Percentiles rank a stretch among this genome's conserved stretches.
Evolutionary conservation across 2,888 invertebrate genomes (phyloP).

Genomic region (Ormyrus nitidulus): DNA sequence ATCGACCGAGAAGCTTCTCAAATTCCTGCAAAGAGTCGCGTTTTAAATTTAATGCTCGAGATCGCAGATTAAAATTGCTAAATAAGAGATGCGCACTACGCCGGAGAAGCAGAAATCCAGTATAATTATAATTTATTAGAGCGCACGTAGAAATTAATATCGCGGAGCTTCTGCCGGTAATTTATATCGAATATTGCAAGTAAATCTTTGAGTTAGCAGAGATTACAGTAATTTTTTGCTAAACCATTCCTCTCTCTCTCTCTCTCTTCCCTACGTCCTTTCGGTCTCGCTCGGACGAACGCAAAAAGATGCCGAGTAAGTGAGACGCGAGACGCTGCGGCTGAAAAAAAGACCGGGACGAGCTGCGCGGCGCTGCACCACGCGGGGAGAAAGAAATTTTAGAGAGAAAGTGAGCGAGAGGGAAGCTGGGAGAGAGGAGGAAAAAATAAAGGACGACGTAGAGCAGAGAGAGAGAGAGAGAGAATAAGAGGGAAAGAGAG

Average conservation of each 20-base stretch:
- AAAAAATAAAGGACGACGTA: not conserved
- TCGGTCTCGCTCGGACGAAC: not conserved
- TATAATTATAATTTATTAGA: too few relatives aligned
- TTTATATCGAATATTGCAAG: too few relatives aligned
- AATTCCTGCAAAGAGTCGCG: too few relatives aligned
- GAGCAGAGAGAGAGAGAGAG: not conserved
- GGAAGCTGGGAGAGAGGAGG: not conserved
- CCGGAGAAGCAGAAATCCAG: too few relatives aligned
- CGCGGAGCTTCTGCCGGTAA: too few relatives aligned
- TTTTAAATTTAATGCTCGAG: too few relatives aligned
- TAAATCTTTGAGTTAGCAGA: not conserved
- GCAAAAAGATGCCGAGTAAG: constrained; percentile 40
- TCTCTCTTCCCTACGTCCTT: not conserved
- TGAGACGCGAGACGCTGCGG: constrained; percentile 30
- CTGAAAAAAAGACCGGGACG: constrained; percentile 32
- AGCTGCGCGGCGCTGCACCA: constrained; percentile 27
- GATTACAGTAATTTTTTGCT: not conserved
- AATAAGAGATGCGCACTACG: too few relatives aligned
- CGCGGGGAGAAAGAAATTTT: constrained; percentile 41
- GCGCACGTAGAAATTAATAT: too few relatives aligned
- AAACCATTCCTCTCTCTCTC: constrained; percentile 2
- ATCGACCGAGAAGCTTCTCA: too few relatives aligned
- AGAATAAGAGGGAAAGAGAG: constrained; percentile 18
- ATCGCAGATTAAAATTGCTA: too few relatives aligned
- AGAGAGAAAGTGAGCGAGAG: constrained; percentile 39